Percentiles rank a stretch among this genome's conserved stretches.
These are phyloP conservation scores for Cyrtonyx montezumae DNA, from an alignment of 2,113 vertebrate genomes.

Conservation along the genomic window DNA sequence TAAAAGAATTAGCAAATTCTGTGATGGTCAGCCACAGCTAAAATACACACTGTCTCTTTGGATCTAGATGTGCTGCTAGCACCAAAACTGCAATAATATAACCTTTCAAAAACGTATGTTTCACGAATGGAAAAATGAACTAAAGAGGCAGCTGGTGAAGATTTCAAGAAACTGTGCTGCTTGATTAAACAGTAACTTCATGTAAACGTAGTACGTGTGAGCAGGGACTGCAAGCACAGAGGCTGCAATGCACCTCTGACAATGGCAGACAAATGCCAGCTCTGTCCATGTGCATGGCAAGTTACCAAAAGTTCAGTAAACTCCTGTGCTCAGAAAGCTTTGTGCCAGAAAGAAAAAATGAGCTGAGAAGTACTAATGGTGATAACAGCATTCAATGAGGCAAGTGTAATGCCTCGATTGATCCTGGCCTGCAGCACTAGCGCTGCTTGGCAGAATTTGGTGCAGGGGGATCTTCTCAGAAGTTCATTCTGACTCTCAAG, in stretches of 20 bases:
- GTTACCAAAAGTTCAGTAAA: background rate
- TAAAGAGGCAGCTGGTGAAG: background rate
- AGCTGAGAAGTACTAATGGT: slow-evolving; percentile 50
- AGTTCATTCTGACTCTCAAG: background rate
- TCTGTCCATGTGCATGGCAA: background rate
- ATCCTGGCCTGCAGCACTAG: background rate
- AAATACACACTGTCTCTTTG: background rate
- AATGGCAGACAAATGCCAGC: background rate
- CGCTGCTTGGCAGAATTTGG: background rate
- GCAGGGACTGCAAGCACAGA: background rate
- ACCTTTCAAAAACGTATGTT: background rate
- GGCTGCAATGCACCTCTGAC: background rate
- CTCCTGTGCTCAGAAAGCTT: background rate
- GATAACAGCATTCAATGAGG: slow-evolving; percentile 46
- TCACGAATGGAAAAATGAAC: slow-evolving; percentile 23
- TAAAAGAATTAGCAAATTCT: background rate
- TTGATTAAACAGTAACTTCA: background rate
- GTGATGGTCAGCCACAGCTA: background rate
- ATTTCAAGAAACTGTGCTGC: background rate
- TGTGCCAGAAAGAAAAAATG: background rate
- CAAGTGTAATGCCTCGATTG: slow-evolving; percentile 43
- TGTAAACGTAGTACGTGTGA: background rate
- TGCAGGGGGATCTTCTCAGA: background rate
- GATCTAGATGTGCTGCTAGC: background rate
- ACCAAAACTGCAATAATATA: background rate